These are phyloP conservation scores for Cossypha niveicapilla DNA, from an alignment of 2,797 vertebrate species.

Conservation along the genomic window DNA sequence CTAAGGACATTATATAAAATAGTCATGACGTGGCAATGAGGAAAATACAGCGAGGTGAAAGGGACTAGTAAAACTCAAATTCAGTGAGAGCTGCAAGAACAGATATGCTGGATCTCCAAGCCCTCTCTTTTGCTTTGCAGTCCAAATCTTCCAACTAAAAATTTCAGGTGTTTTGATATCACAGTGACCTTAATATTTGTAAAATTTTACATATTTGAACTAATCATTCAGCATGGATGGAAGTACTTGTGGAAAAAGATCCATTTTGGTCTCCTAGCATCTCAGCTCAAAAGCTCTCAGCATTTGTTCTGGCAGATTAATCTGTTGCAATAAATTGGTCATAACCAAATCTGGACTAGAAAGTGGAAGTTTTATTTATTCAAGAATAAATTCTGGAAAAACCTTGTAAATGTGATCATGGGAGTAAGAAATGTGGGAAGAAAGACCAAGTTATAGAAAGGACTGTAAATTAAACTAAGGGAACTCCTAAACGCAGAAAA, in stretches of 20 bases:
- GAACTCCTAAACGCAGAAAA: background rate
- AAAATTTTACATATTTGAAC: background rate
- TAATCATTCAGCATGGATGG: background rate
- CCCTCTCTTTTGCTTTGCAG: background rate
- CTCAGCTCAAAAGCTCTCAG: background rate
- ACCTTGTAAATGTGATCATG: background rate
- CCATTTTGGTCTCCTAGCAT: background rate
- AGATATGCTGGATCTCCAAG: rapidly evolving
- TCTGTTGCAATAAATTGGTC: background rate
- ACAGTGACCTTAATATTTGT: background rate
- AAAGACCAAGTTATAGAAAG: background rate
- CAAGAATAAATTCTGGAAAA: background rate
- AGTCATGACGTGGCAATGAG: background rate
- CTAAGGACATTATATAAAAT: background rate
- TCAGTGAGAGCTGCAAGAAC: background rate
- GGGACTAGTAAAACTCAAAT: background rate
- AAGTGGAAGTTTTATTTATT: background rate
- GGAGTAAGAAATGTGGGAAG: background rate
- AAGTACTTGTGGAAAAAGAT: background rate
- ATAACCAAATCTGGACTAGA: background rate
- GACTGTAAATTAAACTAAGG: background rate
- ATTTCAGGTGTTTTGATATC: background rate
- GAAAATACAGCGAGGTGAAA: background rate
- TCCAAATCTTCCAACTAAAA: background rate
- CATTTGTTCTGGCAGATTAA: background rate